Base-by-base conservation (phyloP, 2,797 vertebrate genomes). In the Microctenopoma steveboyesi region DNA sequence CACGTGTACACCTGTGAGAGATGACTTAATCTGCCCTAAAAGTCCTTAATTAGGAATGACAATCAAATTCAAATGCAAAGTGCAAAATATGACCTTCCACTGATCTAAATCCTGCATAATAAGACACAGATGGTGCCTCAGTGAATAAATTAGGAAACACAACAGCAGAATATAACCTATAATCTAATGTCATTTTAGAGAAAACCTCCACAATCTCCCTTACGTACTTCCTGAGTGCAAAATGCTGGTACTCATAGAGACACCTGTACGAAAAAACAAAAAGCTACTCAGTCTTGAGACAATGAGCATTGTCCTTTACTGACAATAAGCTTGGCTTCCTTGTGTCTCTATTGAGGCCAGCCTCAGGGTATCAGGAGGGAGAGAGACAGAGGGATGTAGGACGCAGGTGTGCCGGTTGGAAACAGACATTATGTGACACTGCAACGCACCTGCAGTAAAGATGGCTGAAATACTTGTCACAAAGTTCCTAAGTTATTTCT, bases 311-410 rank as follows among this genome's bases (percentile, higher is more conserved):
- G 78, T 76, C 58, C 73, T 85, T 86, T 74, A 77, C 43, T 80
- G 71, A 66, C 81, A 85, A 68, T 56, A 59, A 13, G 45, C 68
- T 49, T 66, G 52, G 68, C 55, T 66, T 68, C 62, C 56, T 78
- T 56, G 22, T 79, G 70, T 78, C 55, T 83, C 74, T 80, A 77
- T 85, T 75, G 74, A 91, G 71, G 71, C 70, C 84, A 87, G 78
- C 69, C 67, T 88, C 16, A 5, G 74, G 76, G 46, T 14, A 74
- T 52, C 56, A 75, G 50, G 66, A 57, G 49, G 22, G 22, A 28
- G 67, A 81, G 71, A 62, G 53, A 53, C 27, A 39, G 55, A 56
- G 64, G 64, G 78, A 89, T 71, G 43, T 78, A 75, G 80, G 76
- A 82, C 72, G 64, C 84, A 88, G 81, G 82, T 88, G 83, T 84